Base-by-base conservation (phyloP, 2,113 vertebrate genomes). In the Nettapus auritus region DNA sequence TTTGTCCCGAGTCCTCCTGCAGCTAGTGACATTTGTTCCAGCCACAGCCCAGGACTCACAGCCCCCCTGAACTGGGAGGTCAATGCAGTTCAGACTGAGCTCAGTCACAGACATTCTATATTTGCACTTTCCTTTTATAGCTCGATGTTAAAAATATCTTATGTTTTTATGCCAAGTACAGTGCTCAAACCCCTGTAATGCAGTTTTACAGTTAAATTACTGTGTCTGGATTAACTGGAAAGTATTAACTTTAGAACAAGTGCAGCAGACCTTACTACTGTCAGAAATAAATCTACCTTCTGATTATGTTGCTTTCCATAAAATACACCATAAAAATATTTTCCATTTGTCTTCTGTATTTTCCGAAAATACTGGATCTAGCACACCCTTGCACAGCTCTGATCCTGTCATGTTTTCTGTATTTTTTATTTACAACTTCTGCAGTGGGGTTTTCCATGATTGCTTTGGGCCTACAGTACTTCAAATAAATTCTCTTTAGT, bases 131-230 rank as follows among this genome's bases (percentile, higher is more conserved):
- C 95, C 50, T 91, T 79, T 96, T 89, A 94, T 94, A 95, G 83
- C 74, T 85, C 53, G 62, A 82, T 93, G 87, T 56, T 92, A 94
- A 96, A 96, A 95, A 95, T 97, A 97, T 11, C 90, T 75, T 63
- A 74, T 8, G 9, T 91, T 97, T 96, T 82, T 92, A 52, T 89
- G 67, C 57, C 91, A 91, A 92, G 74, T 64, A 68, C 57, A 93
- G 70, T 63, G 64, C 26, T 94, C 66, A 91, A 76, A 60, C 5
- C 20, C 23, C 69, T 79, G 57, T 90, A 86, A 94, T 69, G 74
- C 57, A 79, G 69, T 68, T 90, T 86, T 89, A 79, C 77, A 82
- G 74, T 79, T 84, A 94, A 92, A 92, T 90, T 90, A 48, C 34
- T 9, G 0, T 71, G 66, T 86, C 71, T 79, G 62, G 48, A 93